Evolutionary conservation across 2,113 vertebrate genomes (phyloP).

Genomic region (Cromileptes altivelis): DNA sequence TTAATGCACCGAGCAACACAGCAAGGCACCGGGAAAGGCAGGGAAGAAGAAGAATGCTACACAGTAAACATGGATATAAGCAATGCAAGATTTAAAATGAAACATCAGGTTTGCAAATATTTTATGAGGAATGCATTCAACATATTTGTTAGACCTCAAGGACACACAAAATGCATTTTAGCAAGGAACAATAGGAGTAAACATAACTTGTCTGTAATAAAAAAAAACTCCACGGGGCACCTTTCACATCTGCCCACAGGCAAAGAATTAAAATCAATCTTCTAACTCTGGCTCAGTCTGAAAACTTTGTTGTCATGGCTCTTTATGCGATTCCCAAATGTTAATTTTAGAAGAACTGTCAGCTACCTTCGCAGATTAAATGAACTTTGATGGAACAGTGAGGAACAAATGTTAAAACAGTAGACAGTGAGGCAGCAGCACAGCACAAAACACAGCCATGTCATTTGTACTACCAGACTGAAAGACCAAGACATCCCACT

Average conservation of each 20-base stretch:
- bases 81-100: background rate
- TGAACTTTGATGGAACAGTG: background rate
- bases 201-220: background rate
- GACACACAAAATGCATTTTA: background rate
- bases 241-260: background rate
- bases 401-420: constrained; percentile 24
- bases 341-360: constrained; percentile 7
- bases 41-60: background rate
- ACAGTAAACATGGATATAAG: background rate
- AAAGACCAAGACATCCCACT: constrained; percentile 24
- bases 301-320: background rate
- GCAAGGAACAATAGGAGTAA: background rate
- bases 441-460: constrained; percentile 8
- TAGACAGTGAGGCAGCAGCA: constrained; percentile 5
- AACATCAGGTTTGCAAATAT: background rate
- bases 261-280: background rate
- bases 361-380: constrained; percentile 12
- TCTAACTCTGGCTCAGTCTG: background rate
- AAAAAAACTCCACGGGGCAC: background rate
- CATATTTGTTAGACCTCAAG: background rate
- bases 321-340: background rate
- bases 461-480: constrained; percentile 21
- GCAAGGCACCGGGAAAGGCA: background rate
- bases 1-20: background rate
- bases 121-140: background rate